Evolutionary conservation across 2,888 invertebrate genomes (phyloP), one percentile per base, ranked within the genome.

Genomic region (Orchestes rusci): DNA sequence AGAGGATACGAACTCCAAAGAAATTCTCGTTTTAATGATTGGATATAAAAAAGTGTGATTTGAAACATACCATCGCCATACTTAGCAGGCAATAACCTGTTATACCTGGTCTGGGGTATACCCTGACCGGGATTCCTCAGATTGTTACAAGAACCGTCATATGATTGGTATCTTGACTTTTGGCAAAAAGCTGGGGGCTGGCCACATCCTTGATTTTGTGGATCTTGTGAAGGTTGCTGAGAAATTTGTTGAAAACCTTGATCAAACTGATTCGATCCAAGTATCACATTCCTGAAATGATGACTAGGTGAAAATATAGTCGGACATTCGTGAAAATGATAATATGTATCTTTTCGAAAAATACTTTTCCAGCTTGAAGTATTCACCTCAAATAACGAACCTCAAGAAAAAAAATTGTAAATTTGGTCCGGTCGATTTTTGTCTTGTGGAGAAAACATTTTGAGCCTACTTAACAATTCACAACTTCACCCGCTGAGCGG

Each of bases 131-230:
- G 89, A 54, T 85, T 77, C 46, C 77, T 72, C 36, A 87, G 68
- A 67, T 99, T 97, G 67, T 99, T 99, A 65, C 99, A 99, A 1
- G 91, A 82, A 0, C 97, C 97, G 65, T 97, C 96, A 50, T 84
- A 76, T 1, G 86, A 76, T 32, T 87, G 73, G 66, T 91, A 94
- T 38, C 79, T 76, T 1, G 74, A 70, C 20, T 73, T 70, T 8
- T 67, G 57, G 34, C 59, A 59, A 19, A 45, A 39, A 8, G 52
- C 38, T 16, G 59, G 59, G 1, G 51, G 35, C 12, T 48, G 55
- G 4, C 55, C 58, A 37, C 59, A 59, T 19, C 58, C 58, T 17
- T 53, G 33, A 1, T 46, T 46, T 5, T 35, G 23, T 17, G 49
- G 52, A 15, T 52, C 49, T 23, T 28, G 49, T 1, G 48, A 39